Base-by-base conservation (phyloP, 2,797 vertebrate species). In the Acomys russatus region DNA sequence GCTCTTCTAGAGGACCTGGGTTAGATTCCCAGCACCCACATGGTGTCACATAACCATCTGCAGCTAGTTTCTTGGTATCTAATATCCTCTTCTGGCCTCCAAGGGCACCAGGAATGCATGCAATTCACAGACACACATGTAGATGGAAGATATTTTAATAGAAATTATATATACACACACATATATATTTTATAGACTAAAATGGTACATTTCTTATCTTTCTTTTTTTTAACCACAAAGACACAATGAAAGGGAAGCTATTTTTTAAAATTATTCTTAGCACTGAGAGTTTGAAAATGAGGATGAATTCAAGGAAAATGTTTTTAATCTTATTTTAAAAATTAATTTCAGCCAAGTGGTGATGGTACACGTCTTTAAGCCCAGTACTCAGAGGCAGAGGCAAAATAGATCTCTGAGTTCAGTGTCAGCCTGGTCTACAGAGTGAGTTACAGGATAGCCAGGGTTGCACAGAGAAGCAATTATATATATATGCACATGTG, bases 161-260 rank as follows among this genome's bases (percentile, higher is more conserved):
- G 25, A 74, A 44, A 44, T 25, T 74, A 74, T 25, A 73, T 71
- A 38, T 74, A 8, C 44, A 56, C 54, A 59, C 17, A 59, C 56
- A 4, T 74, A 23, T 74, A 35, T 30, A 28, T 44, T 83, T 44
- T 33, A 68, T 51, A 33, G 20, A 68, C 63, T 82, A 92, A 79
- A 90, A 51, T 64, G 44, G 3, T 14, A 30, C 63, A 15, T 66
- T 83, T 90, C 71, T 15, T 74, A 51, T 59, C 28, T 56, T 18
- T 76, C 44, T 59, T 17, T 56, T 73, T 63, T 71, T 93, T 90
- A 3, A 79, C 33, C 44, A 44, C 22, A 54, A 70, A 51, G 61
- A 89, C 25, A 64, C 25, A 64, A 83, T 85, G 15, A 92, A 91
- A 94, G 28, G 18, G 22, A 94, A 94, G 76, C 9, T 80, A 51